These are phyloP conservation scores for Hirundo rustica DNA, from an alignment of 2,797 vertebrate species.

Conservation along the genomic window DNA sequence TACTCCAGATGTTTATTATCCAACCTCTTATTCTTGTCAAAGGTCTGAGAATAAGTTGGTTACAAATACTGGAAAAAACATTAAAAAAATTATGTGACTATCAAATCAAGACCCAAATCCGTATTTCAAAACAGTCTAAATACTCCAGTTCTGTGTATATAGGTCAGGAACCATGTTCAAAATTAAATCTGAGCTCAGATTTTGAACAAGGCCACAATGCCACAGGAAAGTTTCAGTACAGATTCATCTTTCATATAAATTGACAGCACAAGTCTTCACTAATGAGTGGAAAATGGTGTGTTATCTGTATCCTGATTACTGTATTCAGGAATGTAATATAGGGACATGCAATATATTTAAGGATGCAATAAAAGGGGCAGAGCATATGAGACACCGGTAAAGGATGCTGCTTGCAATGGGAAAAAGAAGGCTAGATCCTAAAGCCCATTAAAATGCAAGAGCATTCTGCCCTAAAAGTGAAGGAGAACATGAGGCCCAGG, in stretches of 20 bases:
- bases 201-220: not conserved
- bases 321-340: not conserved
- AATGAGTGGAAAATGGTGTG: not conserved
- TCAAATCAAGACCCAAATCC: not conserved
- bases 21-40: not conserved
- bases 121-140: not conserved
- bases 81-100: not conserved
- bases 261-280: not conserved
- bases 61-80: not conserved
- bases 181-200: constrained; percentile 8
- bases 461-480: not conserved
- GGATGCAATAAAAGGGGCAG: not conserved
- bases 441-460: not conserved
- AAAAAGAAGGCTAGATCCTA: not conserved
- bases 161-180: not conserved
- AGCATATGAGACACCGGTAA: not conserved
- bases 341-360: not conserved
- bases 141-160: not conserved
- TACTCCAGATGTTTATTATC: not conserved
- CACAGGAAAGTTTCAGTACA: not conserved
- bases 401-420: not conserved
- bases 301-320: not conserved
- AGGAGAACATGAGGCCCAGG: not conserved
- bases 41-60: not conserved
- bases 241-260: not conserved